Conservation (phyloP, 2,113 vertebrate genomes). For the Osmerus eperlanus region DNA sequence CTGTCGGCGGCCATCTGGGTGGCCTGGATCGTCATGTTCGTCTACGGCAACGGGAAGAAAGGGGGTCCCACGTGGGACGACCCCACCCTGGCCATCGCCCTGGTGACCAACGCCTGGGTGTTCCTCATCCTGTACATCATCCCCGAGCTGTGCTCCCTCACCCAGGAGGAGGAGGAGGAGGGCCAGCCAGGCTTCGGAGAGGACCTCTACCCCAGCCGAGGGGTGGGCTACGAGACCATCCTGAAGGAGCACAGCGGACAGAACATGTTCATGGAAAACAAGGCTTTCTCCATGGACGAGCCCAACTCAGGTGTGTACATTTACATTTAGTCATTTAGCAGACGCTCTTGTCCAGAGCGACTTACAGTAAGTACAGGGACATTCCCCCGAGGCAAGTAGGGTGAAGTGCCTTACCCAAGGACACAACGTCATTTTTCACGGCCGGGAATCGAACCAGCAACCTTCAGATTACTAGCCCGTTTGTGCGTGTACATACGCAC, state of each 20-base stretch:
- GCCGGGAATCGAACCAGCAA: too few relatives aligned
- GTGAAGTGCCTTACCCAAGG: too few relatives aligned
- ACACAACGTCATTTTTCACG: too few relatives aligned
- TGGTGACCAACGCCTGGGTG: conserved; percentile 82
- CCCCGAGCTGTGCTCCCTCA: conserved; percentile 80
- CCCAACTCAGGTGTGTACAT: conserved; percentile 74
- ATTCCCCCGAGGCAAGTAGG: too few relatives aligned
- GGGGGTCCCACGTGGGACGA: conserved; percentile 78
- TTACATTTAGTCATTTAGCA: too few relatives aligned
- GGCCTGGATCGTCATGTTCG: conserved; percentile 88
- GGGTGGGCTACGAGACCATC: conserved; percentile 89
- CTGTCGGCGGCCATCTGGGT: conserved; percentile 85
- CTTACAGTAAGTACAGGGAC: too few relatives aligned
- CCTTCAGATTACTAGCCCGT: too few relatives aligned
- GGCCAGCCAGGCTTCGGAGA: conserved; percentile 61
- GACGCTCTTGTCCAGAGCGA: too few relatives aligned
- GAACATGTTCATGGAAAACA: conserved; percentile 92
- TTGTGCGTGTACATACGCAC: conserved; percentile 15
- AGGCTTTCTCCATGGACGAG: conserved; percentile 93
- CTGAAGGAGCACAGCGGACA: conserved; percentile 83
- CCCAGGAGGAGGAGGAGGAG: conserved; percentile 37
- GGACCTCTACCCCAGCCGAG: conserved; percentile 72
- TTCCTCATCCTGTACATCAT: conserved; percentile 85
- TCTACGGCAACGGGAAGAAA: conserved; percentile 74
- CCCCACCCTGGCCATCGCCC: conserved; percentile 86